Conservation (phyloP, 1,140 invertebrate species). For the Trissolcus basalis region DNA sequence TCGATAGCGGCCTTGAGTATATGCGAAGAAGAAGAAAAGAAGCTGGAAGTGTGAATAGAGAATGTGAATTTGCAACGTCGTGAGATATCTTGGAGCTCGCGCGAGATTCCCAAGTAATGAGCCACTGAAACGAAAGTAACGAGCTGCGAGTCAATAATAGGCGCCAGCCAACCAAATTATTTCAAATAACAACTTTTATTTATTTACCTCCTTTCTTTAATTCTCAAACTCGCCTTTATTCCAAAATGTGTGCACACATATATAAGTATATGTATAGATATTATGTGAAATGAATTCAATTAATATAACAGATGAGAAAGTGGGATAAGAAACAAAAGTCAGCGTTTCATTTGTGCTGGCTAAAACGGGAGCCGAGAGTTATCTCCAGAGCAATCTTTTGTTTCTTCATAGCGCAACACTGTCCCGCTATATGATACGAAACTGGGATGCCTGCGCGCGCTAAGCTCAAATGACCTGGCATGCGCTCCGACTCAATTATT, state of each 20-base stretch:
- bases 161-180: constrained; percentile 27
- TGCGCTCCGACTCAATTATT: constrained; percentile 54
- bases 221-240: no score
- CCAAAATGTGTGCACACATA: no score
- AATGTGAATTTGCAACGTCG: constrained; percentile 35
- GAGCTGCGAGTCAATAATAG: constrained; percentile 38
- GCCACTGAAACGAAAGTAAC: constrained; percentile 53
- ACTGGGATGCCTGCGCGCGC: constrained; percentile 25
- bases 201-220: no score
- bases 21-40: neutral
- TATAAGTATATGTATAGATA: no score
- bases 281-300: constrained; percentile 31
- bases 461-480: constrained; percentile 58
- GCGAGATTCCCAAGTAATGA: constrained; percentile 43
- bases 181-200: constrained; percentile 28
- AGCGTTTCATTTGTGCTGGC: constrained; percentile 15
- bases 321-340: constrained; percentile 15
- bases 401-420: constrained; percentile 60
- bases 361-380: constrained; percentile 48
- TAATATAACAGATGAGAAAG: constrained; percentile 34
- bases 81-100: constrained; percentile 25
- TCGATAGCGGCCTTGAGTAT: neutral
- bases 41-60: constrained; percentile 29
- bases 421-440: constrained; percentile 60
- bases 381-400: constrained; percentile 61